These are phyloP conservation scores for Volucella zonaria DNA, from an alignment of 2,888 invertebrate genomes.

Conservation along the genomic window DNA sequence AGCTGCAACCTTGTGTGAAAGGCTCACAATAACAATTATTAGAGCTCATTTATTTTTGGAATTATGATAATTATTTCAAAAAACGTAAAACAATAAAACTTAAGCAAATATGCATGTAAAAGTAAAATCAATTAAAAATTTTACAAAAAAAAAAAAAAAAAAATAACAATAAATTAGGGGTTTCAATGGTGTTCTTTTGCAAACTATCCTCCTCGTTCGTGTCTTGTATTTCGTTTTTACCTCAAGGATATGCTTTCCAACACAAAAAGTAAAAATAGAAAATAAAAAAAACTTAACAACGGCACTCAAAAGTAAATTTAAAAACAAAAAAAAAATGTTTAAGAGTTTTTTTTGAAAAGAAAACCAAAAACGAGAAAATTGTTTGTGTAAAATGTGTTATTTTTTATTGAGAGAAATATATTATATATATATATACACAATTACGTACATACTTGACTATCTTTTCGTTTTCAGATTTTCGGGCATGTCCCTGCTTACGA, in stretches of 20 bases:
- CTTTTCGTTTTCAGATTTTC: background rate
- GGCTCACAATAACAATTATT: background rate
- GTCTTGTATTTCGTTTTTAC: conserved; percentile 67
- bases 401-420: conserved; percentile 73
- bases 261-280: conserved; percentile 25
- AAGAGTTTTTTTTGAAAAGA: background rate
- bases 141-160: conserved; percentile 9
- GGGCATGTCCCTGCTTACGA: background rate
- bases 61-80: conserved; percentile 23
- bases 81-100: conserved; percentile 6
- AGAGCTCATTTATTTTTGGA: conserved; percentile 54
- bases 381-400: conserved; percentile 72
- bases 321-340: background rate
- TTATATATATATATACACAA: conserved; percentile 58
- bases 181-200: conserved; percentile 66
- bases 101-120: conserved; percentile 29
- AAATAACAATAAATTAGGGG: conserved; percentile 37
- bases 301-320: conserved; percentile 28
- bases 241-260: conserved; percentile 61
- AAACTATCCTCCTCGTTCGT: conserved; percentile 62
- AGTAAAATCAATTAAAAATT: background rate
- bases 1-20: conserved; percentile 3
- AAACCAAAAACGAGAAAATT: conserved; percentile 26
- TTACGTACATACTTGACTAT: conserved; percentile 19
- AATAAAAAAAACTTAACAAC: background rate